A percentile compares a stretch with the other conserved stretches of the same genome.
phyloP scores from a whole-genome alignment of 37 sponge, comb jelly and placozoan species.

The Theonella swinhoei region DNA sequence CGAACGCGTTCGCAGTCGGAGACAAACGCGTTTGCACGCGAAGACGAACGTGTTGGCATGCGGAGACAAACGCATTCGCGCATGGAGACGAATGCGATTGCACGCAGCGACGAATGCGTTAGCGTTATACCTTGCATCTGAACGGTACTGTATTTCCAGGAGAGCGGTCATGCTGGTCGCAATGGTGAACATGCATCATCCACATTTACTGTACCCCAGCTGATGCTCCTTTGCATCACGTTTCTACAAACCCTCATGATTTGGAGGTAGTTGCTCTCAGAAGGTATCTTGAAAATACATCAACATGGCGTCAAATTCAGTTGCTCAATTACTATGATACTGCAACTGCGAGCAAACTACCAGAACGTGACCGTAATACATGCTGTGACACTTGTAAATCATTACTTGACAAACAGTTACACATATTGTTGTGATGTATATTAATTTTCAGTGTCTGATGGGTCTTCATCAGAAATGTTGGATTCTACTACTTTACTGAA shows the following conservation, averaged over 20 bases:
- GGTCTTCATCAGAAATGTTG: no score
- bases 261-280: not conserved
- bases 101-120: not conserved
- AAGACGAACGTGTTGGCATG: not conserved
- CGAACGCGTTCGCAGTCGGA: not conserved
- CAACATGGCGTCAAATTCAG: not conserved
- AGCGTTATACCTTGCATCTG: not conserved
- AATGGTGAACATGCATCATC: constrained; percentile 5
- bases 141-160: constrained; percentile 20
- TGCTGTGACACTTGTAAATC: no score
- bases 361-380: no score
- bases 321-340: constrained; percentile 29
- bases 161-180: constrained; percentile 9
- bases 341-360: no score
- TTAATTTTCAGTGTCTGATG: no score
- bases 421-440: no score
- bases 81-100: not conserved
- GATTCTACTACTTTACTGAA: no score
- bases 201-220: constrained; percentile 25
- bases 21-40: not conserved
- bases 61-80: not conserved
- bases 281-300: not conserved
- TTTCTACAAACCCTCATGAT: not conserved
- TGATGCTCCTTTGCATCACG: constrained; percentile 14
- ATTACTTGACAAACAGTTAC: no score